These are phyloP conservation scores for Margarornis squamiger DNA, from an alignment of 2,797 vertebrate genomes.

Conservation along the genomic window DNA sequence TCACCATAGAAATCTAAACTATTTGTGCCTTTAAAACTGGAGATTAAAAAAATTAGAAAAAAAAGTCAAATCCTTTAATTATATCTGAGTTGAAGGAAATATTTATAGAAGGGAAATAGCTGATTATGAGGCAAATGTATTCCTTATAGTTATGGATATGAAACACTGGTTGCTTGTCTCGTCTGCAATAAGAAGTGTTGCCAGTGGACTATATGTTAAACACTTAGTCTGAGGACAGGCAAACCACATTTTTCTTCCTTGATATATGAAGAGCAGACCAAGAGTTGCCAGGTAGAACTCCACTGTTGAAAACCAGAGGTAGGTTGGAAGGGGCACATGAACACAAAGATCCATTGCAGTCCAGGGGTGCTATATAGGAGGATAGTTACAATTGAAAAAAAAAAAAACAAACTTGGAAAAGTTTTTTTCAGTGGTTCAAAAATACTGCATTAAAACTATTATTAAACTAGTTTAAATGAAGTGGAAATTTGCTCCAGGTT, in stretches of 20 bases:
- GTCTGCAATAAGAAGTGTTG: background rate
- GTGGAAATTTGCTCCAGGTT: background rate
- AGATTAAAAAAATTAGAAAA: background rate
- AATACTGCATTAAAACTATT: conserved; percentile 23
- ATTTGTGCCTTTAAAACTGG: background rate
- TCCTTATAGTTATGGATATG: background rate
- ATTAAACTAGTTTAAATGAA: conserved; percentile 56
- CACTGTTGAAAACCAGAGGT: background rate
- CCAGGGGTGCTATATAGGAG: background rate
- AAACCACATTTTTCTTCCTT: background rate
- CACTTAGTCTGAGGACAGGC: rapidly evolving
- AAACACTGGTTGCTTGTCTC: background rate
- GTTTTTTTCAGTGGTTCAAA: background rate
- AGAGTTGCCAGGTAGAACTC: background rate
- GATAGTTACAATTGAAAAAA: background rate
- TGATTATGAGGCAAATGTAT: background rate
- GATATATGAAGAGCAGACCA: background rate
- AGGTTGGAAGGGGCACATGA: background rate
- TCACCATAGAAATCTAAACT: background rate
- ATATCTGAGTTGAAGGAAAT: background rate
- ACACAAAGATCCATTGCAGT: background rate
- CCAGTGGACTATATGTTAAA: background rate
- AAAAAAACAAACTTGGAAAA: background rate
- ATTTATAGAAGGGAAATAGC: background rate
- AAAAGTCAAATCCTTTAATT: background rate